These are phyloP conservation scores for Diceros bicornis DNA, from an alignment of 2,797 vertebrate genomes.

Conservation along the genomic window DNA sequence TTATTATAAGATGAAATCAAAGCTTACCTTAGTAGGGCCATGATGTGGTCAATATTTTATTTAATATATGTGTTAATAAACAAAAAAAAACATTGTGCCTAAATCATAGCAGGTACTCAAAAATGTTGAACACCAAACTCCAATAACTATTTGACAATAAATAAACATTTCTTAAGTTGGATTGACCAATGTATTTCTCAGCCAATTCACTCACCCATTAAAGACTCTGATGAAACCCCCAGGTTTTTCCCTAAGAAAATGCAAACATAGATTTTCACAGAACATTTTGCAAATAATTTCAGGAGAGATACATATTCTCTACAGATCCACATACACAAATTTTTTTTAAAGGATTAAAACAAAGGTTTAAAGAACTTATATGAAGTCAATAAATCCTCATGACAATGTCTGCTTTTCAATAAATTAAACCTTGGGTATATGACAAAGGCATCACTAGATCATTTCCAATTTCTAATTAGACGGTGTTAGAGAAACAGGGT, in stretches of 20 bases:
- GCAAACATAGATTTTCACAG: neutral
- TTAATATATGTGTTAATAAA: neutral
- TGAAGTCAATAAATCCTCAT: neutral
- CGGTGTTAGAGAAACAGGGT: neutral
- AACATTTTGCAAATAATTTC: neutral
- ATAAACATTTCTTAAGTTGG: neutral
- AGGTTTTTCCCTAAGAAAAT: neutral
- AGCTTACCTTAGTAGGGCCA: neutral
- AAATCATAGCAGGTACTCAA: neutral
- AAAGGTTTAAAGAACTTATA: neutral
- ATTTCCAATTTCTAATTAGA: neutral
- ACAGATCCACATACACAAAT: neutral
- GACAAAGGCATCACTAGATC: neutral
- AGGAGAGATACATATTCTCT: neutral
- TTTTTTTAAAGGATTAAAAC: neutral
- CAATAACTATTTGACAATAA: neutral
- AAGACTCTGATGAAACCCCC: neutral
- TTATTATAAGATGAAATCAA: neutral
- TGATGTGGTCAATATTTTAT: neutral
- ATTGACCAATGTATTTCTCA: neutral
- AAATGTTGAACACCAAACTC: neutral
- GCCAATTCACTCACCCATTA: neutral
- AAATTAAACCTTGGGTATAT: neutral
- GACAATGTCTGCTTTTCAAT: neutral
- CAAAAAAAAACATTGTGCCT: neutral